Base-by-base conservation (phyloP, 2,113 vertebrate species). In the Pseudorasbora parva region DNA sequence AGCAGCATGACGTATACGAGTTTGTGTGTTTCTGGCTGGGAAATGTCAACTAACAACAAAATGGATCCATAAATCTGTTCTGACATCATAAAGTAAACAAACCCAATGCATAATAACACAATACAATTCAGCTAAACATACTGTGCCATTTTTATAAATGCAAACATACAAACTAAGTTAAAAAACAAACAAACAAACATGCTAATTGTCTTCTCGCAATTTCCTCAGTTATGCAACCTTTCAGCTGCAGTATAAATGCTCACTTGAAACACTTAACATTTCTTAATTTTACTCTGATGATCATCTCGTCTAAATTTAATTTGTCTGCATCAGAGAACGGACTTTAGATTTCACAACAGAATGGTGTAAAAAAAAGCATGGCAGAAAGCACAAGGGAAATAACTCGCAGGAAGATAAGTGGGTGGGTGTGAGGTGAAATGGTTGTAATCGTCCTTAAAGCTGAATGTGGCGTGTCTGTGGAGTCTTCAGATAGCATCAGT, bases 11-110 rank as follows among this genome's bases (percentile, higher is more conserved):
- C 11, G 43, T 49, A 62, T 68, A 64, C 11, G 30, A 45, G 72
- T 30, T 23, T 74, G 47, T 14, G 81, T 74, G 51, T 60, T 54
- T 83, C 43, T 62, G 3, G 82, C 69, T 41, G 80, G 30, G 69
- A 62, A 37, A 66, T 15, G 43, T 41, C 23, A 10, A 80, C 43
- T 81, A 23, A 81, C 17, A 51, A 21, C 1, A 30, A 66, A 51
- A 27, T 23, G 47, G 25, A 10, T 68, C 23, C 62, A 69, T 69
- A 66, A 81, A 81, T 81, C 60, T 68, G 25, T 54, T 54, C 60
- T 54, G 60, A 49, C 45, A 54, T 51, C 60, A 49, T 30, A 37
- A 27, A 51, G 25, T 54, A 81, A 30, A 81, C 27, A 81, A 54
- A 68, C 25, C 15, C 41, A 45, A 64, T 37, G 62, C 62, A 14